Percentiles rank a stretch among this genome's conserved stretches.
phyloP scores from a whole-genome alignment of 2,797 vertebrate genomes.

The Varecia variegata region DNA sequence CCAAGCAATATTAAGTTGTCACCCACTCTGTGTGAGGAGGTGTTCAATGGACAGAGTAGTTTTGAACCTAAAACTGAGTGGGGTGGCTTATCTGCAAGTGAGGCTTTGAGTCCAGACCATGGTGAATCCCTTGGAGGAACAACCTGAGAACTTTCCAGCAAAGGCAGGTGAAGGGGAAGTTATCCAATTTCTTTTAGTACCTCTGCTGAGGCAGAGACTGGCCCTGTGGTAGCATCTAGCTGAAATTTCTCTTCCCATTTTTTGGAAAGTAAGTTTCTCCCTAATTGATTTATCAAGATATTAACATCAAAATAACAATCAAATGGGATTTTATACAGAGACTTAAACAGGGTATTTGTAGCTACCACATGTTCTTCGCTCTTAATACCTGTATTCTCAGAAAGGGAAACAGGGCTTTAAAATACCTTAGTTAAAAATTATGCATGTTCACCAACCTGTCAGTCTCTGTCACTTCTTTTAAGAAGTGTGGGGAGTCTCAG shows the following conservation, averaged over 20 bases:
- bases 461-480: neutral
- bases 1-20: neutral
- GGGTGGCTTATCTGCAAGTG: neutral
- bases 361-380: neutral
- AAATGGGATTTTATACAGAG: neutral
- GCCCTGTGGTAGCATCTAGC: neutral
- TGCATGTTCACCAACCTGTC: neutral
- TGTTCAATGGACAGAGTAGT: neutral
- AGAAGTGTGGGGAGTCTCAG: neutral
- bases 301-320: constrained; percentile 40
- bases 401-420: neutral
- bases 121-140: neutral
- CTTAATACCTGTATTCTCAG: neutral
- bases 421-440: neutral
- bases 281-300: neutral
- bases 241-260: neutral
- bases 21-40: neutral
- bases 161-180: neutral
- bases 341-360: neutral
- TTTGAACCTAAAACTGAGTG: neutral
- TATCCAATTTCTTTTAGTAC: neutral
- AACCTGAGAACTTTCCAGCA: neutral
- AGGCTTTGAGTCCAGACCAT: neutral
- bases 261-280: neutral
- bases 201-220: neutral